Base-by-base conservation (phyloP, 2,113 vertebrate genomes). In the Hydrolagus affinis region DNA sequence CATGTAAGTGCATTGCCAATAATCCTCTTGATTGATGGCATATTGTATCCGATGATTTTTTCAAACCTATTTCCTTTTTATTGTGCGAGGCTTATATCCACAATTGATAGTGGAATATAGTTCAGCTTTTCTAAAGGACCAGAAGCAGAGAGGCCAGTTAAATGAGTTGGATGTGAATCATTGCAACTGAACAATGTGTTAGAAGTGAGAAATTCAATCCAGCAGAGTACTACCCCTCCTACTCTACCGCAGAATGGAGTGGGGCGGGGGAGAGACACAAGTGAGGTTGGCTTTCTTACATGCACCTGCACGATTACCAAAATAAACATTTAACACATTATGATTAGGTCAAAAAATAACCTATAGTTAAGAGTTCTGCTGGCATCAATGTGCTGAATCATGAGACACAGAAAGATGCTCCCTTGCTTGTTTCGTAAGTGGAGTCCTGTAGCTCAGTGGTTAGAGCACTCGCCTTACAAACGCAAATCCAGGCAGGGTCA, bases 291-390 rank as follows among this genome's bases (percentile, higher is more conserved):
- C 64, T 86, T 85, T 87, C 57, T 87, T 86, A 74, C 83, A 56
- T 88, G 64, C 57, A 78, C 25, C 69, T 86, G 56, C 17, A 32
- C 21, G 85, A 76, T 88, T 86, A 87, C 85, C 68, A 44, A 87
- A 87, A 73, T 44, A 59, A 70, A 83, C 60, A 83, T 72, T 86
- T 70, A 87, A 15, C 12, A 70, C 25, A 11, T 69, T 60, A 64
- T 88, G 86, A 21, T 3, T 56, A 4, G 6, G 19, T 19, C 32
- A 56, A 75, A 44, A 4, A 30, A 44, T 74, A 74, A 44, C 30
- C 72, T 19, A 8, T 21, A 10, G 77, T 15, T 62, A 64, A 80
- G 59, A 80, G 23, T 19, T 17, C 64, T 64, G 6, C 44, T 28
- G 64, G 8, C 28, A 25, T 80, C 56, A 62, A 80, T 25, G 12